phyloP scores from a whole-genome alignment of 2,888 invertebrate genomes.

The Nemurella pictetii region DNA sequence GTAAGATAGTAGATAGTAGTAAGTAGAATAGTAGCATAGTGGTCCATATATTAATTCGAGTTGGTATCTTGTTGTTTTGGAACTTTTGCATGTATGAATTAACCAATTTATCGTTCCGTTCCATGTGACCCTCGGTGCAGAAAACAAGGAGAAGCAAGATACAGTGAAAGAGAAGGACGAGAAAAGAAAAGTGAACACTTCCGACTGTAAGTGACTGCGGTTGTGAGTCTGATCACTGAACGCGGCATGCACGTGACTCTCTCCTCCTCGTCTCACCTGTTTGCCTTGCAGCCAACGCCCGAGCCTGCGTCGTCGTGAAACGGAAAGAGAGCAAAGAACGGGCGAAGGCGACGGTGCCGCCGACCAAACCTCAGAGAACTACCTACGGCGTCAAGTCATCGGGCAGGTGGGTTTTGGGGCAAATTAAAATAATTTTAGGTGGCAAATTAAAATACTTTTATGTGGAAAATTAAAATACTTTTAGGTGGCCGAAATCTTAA shows the following conservation, averaged over 20 bases:
- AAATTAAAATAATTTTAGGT: too few relatives aligned
- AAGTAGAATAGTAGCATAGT: too few relatives aligned
- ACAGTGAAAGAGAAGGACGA: conserved; percentile 40
- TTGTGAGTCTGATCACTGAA: too few relatives aligned
- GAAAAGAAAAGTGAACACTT: conserved; percentile 1
- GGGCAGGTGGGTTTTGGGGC: background rate
- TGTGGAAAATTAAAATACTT: too few relatives aligned
- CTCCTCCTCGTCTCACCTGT: background rate
- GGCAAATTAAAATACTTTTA: too few relatives aligned
- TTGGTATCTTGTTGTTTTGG: too few relatives aligned
- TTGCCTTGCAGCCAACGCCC: background rate
- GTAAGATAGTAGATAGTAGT: too few relatives aligned
- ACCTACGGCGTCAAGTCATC: background rate
- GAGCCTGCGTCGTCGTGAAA: background rate
- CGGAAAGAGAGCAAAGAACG: background rate
- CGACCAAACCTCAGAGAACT: background rate
- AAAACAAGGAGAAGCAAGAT: conserved; percentile 33
- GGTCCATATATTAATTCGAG: too few relatives aligned
- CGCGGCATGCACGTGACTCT: too few relatives aligned
- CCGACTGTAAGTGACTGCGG: background rate
- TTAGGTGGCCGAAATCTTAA: too few relatives aligned
- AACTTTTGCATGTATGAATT: too few relatives aligned
- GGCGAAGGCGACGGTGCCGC: background rate
- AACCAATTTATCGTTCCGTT: background rate
- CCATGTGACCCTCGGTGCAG: background rate